A percentile compares a stretch with the other conserved stretches of the same genome.
These are phyloP conservation scores for Scotopteryx bipunctaria DNA, from an alignment of 2,888 invertebrate species.

Conservation along the genomic window DNA sequence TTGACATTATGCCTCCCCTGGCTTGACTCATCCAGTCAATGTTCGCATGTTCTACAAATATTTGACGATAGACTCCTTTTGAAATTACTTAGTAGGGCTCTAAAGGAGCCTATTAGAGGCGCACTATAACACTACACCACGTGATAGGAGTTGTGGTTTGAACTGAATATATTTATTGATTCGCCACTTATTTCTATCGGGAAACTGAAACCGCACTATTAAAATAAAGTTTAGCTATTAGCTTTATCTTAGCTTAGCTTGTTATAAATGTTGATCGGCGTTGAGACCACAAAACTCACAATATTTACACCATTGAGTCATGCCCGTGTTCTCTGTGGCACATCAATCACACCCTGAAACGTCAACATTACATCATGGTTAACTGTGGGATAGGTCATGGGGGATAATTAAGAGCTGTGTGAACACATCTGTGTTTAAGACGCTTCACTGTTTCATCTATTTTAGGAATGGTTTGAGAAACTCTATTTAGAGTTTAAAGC, in stretches of 20 bases:
- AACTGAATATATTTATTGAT: no score
- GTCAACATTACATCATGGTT: conserved; percentile 6
- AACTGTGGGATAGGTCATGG: conserved; percentile 23
- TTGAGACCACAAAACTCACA: background rate
- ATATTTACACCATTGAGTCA: background rate
- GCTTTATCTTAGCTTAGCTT: no score
- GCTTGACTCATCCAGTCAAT: no score
- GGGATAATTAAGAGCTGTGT: conserved; percentile 6
- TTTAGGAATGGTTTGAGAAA: no score
- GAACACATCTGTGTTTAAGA: conserved; percentile 13
- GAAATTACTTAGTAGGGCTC: no score
- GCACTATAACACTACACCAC: no score
- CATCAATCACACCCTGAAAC: conserved; percentile 15
- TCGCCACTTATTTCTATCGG: background rate
- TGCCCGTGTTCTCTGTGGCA: conserved; percentile 8
- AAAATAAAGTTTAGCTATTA: conserved; percentile 10
- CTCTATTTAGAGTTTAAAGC: background rate
- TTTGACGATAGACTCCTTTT: no score
- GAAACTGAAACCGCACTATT: conserved; percentile 6
- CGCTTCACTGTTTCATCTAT: background rate
- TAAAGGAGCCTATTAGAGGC: no score
- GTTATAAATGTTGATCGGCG: no score
- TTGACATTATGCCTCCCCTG: no score
- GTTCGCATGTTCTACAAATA: no score
- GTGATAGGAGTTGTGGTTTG: no score